phyloP scores from a whole-genome alignment of 2,888 invertebrate genomes.

The Spilosoma lubricipeda region DNA sequence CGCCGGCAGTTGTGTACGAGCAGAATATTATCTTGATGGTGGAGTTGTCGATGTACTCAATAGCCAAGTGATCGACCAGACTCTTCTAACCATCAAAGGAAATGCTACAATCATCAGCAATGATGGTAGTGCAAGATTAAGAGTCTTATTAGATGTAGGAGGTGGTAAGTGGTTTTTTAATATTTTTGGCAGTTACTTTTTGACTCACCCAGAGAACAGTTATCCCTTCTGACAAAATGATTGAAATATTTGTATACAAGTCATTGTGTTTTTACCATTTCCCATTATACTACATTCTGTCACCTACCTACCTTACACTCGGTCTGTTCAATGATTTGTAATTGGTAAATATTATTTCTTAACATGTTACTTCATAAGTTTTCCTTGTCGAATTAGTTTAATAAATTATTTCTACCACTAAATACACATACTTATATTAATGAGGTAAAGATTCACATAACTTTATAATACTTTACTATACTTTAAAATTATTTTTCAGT shows the following conservation, averaged over 20 bases:
- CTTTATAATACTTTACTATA: too few relatives aligned
- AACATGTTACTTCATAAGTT: too few relatives aligned
- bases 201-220: background rate
- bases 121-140: slow-evolving; percentile 65
- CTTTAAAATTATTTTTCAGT: slow-evolving; percentile 56
- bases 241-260: too few relatives aligned
- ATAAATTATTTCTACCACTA: background rate
- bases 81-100: slow-evolving; percentile 64
- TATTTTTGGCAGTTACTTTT: too few relatives aligned
- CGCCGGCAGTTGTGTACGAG: slow-evolving; percentile 65
- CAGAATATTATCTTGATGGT: slow-evolving; percentile 60
- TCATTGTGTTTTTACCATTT: too few relatives aligned
- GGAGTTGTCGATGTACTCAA: slow-evolving; percentile 65
- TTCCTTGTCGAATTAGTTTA: too few relatives aligned
- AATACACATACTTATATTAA: background rate
- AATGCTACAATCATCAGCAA: slow-evolving; percentile 60
- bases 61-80: slow-evolving; percentile 70
- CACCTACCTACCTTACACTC: too few relatives aligned
- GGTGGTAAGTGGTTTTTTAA: slow-evolving; percentile 51
- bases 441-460: background rate
- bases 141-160: slow-evolving; percentile 65
- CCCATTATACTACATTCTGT: too few relatives aligned
- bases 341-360: too few relatives aligned
- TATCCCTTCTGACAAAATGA: background rate
- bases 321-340: too few relatives aligned